These are phyloP conservation scores for Melanotaenia trifasciata DNA, from an alignment of 2,797 vertebrate species.

Conservation along the genomic window DNA sequence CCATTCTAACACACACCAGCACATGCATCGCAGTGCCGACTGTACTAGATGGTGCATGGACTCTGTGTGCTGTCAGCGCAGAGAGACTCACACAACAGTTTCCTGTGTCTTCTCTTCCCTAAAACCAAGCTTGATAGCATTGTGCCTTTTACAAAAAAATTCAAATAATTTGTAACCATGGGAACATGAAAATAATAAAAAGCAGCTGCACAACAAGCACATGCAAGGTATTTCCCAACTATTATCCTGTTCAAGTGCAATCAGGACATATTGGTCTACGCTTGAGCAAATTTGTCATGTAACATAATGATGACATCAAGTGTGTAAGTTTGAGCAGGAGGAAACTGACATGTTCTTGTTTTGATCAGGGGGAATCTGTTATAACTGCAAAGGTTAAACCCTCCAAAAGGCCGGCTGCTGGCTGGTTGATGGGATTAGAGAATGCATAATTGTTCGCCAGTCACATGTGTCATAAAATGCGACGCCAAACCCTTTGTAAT, in stretches of 20 bases:
- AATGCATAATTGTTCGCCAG: slow-evolving; percentile 77
- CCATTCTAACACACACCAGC: slow-evolving; percentile 1
- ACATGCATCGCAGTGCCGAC: neutral
- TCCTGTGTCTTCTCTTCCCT: slow-evolving; percentile 33
- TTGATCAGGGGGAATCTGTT: slow-evolving; percentile 69
- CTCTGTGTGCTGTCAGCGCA: neutral
- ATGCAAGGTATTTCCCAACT: slow-evolving; percentile 43
- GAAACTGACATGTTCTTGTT: slow-evolving; percentile 62
- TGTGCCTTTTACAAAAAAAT: slow-evolving; percentile 55
- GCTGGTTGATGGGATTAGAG: slow-evolving; percentile 73
- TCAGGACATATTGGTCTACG: slow-evolving; percentile 32
- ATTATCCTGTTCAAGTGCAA: slow-evolving; percentile 41
- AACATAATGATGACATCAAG: slow-evolving; percentile 45
- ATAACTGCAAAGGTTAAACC: slow-evolving; percentile 66
- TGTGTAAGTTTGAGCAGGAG: slow-evolving; percentile 17
- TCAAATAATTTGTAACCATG: slow-evolving; percentile 75
- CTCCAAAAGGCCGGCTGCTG: slow-evolving; percentile 61
- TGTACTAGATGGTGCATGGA: neutral
- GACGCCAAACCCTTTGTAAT: slow-evolving; percentile 79
- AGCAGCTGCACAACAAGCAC: slow-evolving; percentile 52
- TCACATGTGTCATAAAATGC: slow-evolving; percentile 80
- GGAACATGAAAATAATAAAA: slow-evolving; percentile 72
- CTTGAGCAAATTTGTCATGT: slow-evolving; percentile 50
- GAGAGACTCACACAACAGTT: slow-evolving; percentile 26
- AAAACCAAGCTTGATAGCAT: slow-evolving; percentile 47